Percentiles rank a stretch among this genome's conserved stretches.
Conservation (phyloP, 2,888 invertebrate species). For the Aleiodes alternator region DNA sequence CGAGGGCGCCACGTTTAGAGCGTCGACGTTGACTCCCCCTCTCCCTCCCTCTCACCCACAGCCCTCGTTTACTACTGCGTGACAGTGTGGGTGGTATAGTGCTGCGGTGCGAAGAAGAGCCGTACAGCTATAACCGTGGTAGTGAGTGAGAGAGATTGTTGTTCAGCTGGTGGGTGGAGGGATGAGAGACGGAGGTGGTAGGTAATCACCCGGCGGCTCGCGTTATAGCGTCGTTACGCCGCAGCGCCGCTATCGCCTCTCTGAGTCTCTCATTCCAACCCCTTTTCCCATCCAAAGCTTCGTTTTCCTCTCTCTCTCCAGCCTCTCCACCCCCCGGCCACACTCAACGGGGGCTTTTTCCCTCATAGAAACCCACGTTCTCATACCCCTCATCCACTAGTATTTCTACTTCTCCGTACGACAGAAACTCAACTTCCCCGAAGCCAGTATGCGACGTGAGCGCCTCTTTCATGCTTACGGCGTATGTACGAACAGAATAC, state of each 20-base stretch:
- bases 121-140: conserved; percentile 43
- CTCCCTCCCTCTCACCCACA: conserved; percentile 2
- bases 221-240: conserved; percentile 75
- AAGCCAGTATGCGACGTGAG: neutral
- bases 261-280: conserved; percentile 63
- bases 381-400: neutral
- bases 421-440: neutral
- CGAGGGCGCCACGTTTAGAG: conserved; percentile 72
- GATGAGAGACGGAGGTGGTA: conserved; percentile 65
- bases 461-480: neutral
- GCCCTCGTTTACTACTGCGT: conserved; percentile 28
- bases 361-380: neutral
- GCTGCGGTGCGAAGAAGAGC: conserved; percentile 34
- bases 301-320: conserved; percentile 11
- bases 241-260: conserved; percentile 70
- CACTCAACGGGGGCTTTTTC: neutral
- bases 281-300: conserved; percentile 49
- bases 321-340: conserved; percentile 48
- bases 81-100: conserved; percentile 35
- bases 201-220: conserved; percentile 75
- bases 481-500: neutral
- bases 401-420: neutral
- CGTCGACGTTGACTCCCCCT: conserved; percentile 59
- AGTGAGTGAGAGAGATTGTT: conserved; percentile 52
- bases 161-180: conserved; percentile 17